phyloP scores from a whole-genome alignment of 2,888 invertebrate genomes.

The Mimumesa dahlbomi region DNA sequence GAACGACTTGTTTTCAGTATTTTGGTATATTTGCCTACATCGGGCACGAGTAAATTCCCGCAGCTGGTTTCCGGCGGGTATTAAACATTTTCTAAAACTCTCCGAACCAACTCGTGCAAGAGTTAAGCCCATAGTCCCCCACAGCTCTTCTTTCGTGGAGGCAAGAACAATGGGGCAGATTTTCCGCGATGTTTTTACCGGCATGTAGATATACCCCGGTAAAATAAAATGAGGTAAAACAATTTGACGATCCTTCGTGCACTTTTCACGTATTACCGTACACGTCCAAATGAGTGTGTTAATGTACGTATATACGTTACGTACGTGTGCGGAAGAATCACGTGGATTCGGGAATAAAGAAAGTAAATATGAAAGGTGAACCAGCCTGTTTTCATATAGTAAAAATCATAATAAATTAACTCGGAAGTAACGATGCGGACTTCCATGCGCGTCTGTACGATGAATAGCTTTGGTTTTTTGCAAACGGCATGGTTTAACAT shows the following conservation, averaged over 20 bases:
- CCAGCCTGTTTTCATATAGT: no score
- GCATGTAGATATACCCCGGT: background rate
- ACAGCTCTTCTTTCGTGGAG: slow-evolving; percentile 45
- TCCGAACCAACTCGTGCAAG: slow-evolving; percentile 15
- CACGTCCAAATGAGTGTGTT: no score
- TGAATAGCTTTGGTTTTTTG: no score
- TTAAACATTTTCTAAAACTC: slow-evolving; percentile 51
- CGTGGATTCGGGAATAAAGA: no score
- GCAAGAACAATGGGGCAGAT: slow-evolving; percentile 60
- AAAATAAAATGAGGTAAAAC: background rate
- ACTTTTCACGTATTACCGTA: background rate
- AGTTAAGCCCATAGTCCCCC: slow-evolving; percentile 33
- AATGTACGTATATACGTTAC: background rate
- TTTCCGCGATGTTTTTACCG: slow-evolving; percentile 34
- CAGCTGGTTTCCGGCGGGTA: slow-evolving; percentile 11
- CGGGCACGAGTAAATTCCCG: background rate
- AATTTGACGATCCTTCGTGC: background rate
- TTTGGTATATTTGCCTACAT: background rate
- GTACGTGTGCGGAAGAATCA: no score
- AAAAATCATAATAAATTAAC: no score
- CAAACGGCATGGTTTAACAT: no score
- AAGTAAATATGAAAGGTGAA: no score
- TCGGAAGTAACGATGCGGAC: no score
- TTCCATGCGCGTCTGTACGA: no score
- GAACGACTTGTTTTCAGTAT: background rate